Percentiles rank a stretch among this genome's conserved stretches.
Conservation (phyloP, 2,113 vertebrate genomes). For the Carettochelys insculpta region DNA sequence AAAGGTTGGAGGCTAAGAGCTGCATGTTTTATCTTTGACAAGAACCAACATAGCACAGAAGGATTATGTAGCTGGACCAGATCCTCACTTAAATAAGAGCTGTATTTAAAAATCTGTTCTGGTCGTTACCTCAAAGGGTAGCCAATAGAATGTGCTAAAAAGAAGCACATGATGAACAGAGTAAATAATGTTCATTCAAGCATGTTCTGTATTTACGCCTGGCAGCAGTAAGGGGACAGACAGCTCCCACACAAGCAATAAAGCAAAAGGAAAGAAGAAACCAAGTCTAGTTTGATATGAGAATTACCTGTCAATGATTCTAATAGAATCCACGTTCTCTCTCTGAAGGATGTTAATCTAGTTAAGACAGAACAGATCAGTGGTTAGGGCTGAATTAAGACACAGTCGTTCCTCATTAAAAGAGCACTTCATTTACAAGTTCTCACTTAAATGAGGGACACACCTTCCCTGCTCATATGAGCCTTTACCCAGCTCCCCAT, state of each 20-base stretch:
- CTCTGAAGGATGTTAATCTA: constrained; percentile 8
- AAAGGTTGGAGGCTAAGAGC: background rate
- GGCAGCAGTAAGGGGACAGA: background rate
- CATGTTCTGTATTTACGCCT: accelerated
- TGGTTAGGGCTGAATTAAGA: background rate
- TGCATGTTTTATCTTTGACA: background rate
- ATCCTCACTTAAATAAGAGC: background rate
- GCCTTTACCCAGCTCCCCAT: no score
- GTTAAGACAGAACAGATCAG: constrained; percentile 6
- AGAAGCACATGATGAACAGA: background rate
- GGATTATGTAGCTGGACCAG: background rate
- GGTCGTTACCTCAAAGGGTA: no score
- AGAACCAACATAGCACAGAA: background rate
- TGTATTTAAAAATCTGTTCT: background rate
- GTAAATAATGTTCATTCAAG: background rate
- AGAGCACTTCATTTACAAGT: no score
- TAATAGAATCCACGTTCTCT: accelerated
- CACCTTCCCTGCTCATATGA: no score
- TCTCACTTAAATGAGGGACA: no score
- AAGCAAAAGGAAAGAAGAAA: background rate
- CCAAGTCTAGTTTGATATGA: background rate
- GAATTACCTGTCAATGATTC: background rate
- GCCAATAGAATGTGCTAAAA: background rate
- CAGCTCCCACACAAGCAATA: background rate
- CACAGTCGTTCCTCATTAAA: no score